phyloP scores from a whole-genome alignment of 35 echinoderm and acorn worm species.

The Chiridota heheva region DNA sequence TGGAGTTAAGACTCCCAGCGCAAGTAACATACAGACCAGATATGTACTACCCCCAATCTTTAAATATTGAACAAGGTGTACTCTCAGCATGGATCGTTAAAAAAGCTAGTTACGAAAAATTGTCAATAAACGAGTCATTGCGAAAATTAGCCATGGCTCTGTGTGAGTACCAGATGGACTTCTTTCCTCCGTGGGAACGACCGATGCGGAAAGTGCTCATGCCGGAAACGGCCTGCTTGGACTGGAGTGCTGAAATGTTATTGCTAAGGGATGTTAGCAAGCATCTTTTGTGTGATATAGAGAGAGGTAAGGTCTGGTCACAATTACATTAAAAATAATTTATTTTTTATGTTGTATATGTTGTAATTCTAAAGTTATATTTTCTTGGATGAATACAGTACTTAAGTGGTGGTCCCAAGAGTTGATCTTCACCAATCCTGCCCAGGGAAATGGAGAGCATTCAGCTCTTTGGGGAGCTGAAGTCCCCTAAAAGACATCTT shows the following conservation, averaged over 20 bases:
- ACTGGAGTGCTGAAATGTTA: conserved; percentile 29
- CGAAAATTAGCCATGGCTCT: not conserved
- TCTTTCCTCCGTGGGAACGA: conserved; percentile 13
- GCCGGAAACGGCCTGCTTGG: not conserved
- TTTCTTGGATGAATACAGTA: too few relatives aligned
- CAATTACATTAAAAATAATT: too few relatives aligned
- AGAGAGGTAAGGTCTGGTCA: conserved; percentile 27
- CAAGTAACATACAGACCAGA: conserved; percentile 26
- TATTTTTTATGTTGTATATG: too few relatives aligned
- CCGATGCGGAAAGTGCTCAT: not conserved
- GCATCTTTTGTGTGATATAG: conserved; percentile 13
- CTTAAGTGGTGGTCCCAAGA: too few relatives aligned
- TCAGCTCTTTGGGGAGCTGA: too few relatives aligned
- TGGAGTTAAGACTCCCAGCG: conserved; percentile 21
- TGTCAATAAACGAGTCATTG: not conserved
- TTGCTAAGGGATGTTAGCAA: not conserved
- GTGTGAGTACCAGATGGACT: conserved; percentile 29
- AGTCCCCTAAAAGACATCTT: too few relatives aligned
- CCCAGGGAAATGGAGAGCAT: too few relatives aligned
- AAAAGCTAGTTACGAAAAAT: not conserved
- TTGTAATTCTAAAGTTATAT: too few relatives aligned
- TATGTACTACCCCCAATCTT: not conserved
- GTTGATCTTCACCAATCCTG: too few relatives aligned
- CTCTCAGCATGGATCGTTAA: conserved; percentile 25
- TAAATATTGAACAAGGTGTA: conserved; percentile 27